Base-by-base conservation (phyloP, 2,888 invertebrate species). In the Gymnoscelis rufifasciata region DNA sequence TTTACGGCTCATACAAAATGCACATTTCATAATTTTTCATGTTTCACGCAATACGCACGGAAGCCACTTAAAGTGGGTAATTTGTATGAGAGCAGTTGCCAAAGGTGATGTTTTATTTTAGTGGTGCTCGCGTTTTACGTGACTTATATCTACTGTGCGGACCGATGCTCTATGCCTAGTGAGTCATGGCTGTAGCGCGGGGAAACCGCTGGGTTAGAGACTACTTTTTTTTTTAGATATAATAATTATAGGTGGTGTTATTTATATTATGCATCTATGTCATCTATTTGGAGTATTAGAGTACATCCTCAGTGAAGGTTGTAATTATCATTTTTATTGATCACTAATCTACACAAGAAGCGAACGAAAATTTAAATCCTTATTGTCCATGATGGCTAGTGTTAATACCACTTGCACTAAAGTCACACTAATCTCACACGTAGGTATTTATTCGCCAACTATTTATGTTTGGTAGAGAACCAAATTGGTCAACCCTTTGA, bases 31-130 rank as follows among this genome's bases (percentile, higher is more conserved):
- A 50, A 12, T 33, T 41, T 43, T 49, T 45, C 31, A 42, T 46
- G 50, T 48, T 52, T 54, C 53, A 53, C 51, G 53, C 49, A 55
- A 57, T 41, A 54, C 53, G 51, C 51, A 46, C 55, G 57, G 51
- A 52, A 56, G 47, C 26, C 26, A 29, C 44, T 48, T 57, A 51
- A 52, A 51, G 38, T 48, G 50, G 47, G 45, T 53, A 52, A 59
- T 59, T 57, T 54, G 57, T 53, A 39, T 45, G 43, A 43, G 50
- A 47, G 29, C 30, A 35, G 51, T 45, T 59, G 59, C 59, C 53
- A 57, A 54, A 51, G 49, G 45, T 43, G 46, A 49, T 43, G 47
- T 49, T 54, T 47, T 52, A 53, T 50, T 51, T 44, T 45, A 31
- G 42, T 42, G 43, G 29, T 46, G 49, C 44, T 46, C 38, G 50